phyloP scores from a whole-genome alignment of 2,888 invertebrate genomes.

The Zaprionus lineosus region DNA sequence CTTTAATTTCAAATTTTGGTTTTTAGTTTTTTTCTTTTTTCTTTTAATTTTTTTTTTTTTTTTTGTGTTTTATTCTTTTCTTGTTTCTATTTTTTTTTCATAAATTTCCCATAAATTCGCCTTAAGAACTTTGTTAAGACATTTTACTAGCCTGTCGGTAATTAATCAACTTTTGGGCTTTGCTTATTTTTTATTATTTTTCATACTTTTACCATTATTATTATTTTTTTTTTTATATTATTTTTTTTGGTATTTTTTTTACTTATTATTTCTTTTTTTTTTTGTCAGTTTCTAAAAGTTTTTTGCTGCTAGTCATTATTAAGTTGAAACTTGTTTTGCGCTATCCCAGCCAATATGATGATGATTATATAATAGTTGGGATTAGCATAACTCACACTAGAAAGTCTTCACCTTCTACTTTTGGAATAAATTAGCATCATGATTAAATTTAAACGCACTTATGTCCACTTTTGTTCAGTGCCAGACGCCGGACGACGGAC shows the following conservation, averaged over 20 bases:
- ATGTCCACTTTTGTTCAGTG: slow-evolving; percentile 6
- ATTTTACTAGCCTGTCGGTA: slow-evolving; percentile 63
- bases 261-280: neutral
- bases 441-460: slow-evolving; percentile 61
- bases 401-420: slow-evolving; percentile 56
- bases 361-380: slow-evolving; percentile 29
- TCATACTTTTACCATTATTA: slow-evolving; percentile 14
- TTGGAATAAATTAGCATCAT: slow-evolving; percentile 43
- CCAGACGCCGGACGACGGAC: too few species aligned
- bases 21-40: neutral
- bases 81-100: slow-evolving; percentile 11
- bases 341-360: slow-evolving; percentile 28
- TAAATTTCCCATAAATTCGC: slow-evolving; percentile 44
- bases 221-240: slow-evolving; percentile 2
- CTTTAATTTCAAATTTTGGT: too few species aligned
- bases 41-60: slow-evolving; percentile 14
- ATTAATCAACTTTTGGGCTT: slow-evolving; percentile 63
- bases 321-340: slow-evolving; percentile 36
- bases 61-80: slow-evolving; percentile 10
- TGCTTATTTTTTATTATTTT: slow-evolving; percentile 15
- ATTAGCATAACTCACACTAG: slow-evolving; percentile 50
- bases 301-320: too few species aligned
- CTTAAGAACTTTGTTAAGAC: slow-evolving; percentile 50
- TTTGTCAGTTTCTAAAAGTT: neutral
- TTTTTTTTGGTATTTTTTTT: neutral